These are phyloP conservation scores for Lamellibrachia satsuma DNA, from an alignment of 2,888 invertebrate species.

Conservation along the genomic window DNA sequence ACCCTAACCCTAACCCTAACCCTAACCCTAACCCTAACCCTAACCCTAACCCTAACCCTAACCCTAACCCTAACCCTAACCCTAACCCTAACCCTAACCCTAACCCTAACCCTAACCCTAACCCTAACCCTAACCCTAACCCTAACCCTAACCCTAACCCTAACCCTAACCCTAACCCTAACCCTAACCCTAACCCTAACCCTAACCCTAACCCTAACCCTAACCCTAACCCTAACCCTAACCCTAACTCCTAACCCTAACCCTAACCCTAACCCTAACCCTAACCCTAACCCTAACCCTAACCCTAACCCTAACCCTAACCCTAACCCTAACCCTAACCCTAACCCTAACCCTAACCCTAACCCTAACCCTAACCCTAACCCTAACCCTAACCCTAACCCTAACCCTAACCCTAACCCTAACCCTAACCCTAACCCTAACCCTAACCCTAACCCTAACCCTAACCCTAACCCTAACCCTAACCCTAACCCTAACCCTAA, in stretches of 20 bases:
- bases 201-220: conserved; percentile 45
- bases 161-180: conserved; percentile 40
- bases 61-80: conserved; percentile 31
- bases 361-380: conserved; percentile 33
- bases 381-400: conserved; percentile 27
- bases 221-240: too few species aligned
- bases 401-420: background rate
- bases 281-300: conserved; percentile 44
- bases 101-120: conserved; percentile 46
- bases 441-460: conserved; percentile 3
- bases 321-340: conserved; percentile 34
- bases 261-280: conserved; percentile 47
- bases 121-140: conserved; percentile 46
- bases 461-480: too few species aligned
- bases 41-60: conserved; percentile 45
- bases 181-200: conserved; percentile 45
- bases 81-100: conserved; percentile 27
- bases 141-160: conserved; percentile 43
- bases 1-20: conserved; percentile 45
- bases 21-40: conserved; percentile 48
- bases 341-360: conserved; percentile 35
- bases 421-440: background rate
- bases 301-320: conserved; percentile 41
- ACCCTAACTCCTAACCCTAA: too few species aligned
- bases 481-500: conserved; percentile 37